Conservation (phyloP, 1,140 invertebrate species). For the Cotesia glomerata region DNA sequence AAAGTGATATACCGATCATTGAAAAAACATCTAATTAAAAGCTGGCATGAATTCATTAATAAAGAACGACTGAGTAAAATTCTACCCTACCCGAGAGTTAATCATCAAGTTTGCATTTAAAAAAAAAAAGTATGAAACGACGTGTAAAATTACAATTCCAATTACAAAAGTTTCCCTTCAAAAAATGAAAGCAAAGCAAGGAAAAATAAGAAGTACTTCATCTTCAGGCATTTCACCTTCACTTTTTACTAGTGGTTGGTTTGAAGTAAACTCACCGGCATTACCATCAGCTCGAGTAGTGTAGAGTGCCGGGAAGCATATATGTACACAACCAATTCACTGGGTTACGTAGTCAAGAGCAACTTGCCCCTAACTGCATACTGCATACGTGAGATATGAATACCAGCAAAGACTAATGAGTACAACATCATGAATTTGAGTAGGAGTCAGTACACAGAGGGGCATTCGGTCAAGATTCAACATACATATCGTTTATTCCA, state of each 20-base stretch:
- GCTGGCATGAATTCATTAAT: no score
- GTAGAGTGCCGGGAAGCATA: background rate
- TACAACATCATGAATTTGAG: conserved; percentile 17
- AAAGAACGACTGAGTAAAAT: no score
- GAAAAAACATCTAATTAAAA: no score
- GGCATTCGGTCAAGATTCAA: conserved; percentile 20
- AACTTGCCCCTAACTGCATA: background rate
- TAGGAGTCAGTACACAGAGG: background rate
- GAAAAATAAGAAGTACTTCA: background rate
- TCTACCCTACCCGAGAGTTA: no score
- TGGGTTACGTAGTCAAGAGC: conserved; percentile 15
- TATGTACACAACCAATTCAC: conserved; percentile 25
- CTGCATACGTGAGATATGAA: conserved; percentile 15
- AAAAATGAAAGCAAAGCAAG: background rate
- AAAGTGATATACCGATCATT: no score
- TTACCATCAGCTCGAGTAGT: conserved; percentile 8
- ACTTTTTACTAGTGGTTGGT: conserved; percentile 4
- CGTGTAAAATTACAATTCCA: no score
- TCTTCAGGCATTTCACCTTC: conserved; percentile 15
- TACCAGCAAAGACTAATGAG: conserved; percentile 27
- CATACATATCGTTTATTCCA: background rate
- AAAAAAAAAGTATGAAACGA: no score
- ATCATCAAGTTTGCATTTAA: no score
- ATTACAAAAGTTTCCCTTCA: no score
- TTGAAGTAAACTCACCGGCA: conserved; percentile 6